Percentiles rank a stretch among this genome's conserved stretches.
Evolutionary conservation across 2,113 vertebrate species (phyloP).

Genomic region (Cephalopterus ornatus): DNA sequence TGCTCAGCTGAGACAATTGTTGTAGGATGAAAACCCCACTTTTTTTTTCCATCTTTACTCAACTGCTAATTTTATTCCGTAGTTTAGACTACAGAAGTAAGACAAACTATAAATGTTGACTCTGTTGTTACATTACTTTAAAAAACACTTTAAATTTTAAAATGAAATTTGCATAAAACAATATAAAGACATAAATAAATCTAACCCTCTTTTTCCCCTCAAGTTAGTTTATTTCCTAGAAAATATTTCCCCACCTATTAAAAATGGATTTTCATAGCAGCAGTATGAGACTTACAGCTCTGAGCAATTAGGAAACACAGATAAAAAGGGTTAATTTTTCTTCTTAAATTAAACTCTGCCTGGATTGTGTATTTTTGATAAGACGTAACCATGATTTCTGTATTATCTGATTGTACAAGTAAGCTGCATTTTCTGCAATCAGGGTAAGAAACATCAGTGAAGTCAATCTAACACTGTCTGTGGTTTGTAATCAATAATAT

Average conservation of each 20-base stretch:
- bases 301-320: not conserved
- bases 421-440: not conserved
- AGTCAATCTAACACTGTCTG: not conserved
- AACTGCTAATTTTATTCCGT: not conserved
- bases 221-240: not conserved
- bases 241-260: not conserved
- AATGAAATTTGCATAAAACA: not conserved
- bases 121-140: not conserved
- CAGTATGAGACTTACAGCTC: not conserved
- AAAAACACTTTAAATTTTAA: not conserved
- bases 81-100: not conserved
- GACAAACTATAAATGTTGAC: not conserved
- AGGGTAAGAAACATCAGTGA: not conserved
- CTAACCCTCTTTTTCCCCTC: not conserved
- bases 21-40: not conserved
- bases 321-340: not conserved
- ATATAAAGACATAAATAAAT: not conserved
- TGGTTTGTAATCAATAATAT: not conserved
- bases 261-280: not conserved
- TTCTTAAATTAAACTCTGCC: not conserved
- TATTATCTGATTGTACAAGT: not conserved
- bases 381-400: not conserved
- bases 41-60: not conserved
- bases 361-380: not conserved
- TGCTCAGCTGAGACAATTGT: not conserved